Evolutionary conservation across 2,797 vertebrate genomes (phyloP), one percentile per base, ranked within the genome.

Genomic region (Anguilla marmorata): DNA sequence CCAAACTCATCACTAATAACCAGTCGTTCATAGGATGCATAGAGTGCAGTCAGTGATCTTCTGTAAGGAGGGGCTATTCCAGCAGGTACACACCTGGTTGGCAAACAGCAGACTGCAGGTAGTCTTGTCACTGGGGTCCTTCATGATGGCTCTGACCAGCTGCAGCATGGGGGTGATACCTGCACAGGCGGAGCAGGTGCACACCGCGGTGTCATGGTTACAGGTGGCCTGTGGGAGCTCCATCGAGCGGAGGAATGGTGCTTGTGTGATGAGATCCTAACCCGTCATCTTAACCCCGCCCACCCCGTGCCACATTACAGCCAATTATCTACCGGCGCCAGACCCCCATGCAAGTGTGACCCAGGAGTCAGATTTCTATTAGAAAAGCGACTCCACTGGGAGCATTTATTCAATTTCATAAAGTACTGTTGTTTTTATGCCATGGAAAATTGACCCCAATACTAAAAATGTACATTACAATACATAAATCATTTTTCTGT

Each of bases 81-180:
- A 7, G 14, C 30, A 27, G 85, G 50, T 8, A 86, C 91, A 91
- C 37, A 95, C 94, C 93, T 95, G 92, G 89, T 94, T 95, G 48
- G 94, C 94, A 92, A 94, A 94, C 41, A 95, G 91, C 85, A 95
- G 89, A 87, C 85, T 92, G 90, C 94, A 95, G 48, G 87, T 89
- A 11, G 94, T 95, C 3, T 84, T 76, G 89, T 95, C 94, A 60
- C 80, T 92, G 41, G 90, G 90, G 88, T 94, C 91, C 90, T 93
- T 94, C 56, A 93, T 84, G 30, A 94, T 93, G 8, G 91, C 91
- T 33, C 91, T 89, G 5, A 94, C 90, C 74, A 95, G 84, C 88
- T 95, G 94, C 87, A 95, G 74, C 92, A 95, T 92, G 21, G 94
- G 94, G 0, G 94, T 95, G 76, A 95, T 91, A 19, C 94, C 94